phyloP scores from a whole-genome alignment of 1,140 invertebrate genomes.

The Meloidogyne floridensis region DNA sequence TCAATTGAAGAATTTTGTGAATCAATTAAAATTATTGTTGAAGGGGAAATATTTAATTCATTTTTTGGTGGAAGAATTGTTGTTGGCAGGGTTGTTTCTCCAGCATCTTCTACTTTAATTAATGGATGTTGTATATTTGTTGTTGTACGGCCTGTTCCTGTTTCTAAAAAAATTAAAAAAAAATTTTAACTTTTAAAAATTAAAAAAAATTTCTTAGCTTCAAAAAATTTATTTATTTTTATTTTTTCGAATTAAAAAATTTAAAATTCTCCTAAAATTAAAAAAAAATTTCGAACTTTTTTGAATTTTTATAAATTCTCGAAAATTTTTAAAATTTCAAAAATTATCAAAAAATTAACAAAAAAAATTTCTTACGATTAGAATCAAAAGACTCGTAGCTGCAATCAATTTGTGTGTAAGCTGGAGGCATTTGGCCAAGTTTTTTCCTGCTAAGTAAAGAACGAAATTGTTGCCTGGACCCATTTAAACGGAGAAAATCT shows the following conservation, averaged over 20 bases:
- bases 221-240: no score
- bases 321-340: neutral
- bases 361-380: constrained; percentile 27
- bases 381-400: constrained; percentile 63
- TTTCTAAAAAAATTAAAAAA: constrained; percentile 21
- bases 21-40: constrained; percentile 38
- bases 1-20: constrained; percentile 42
- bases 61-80: constrained; percentile 17
- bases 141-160: neutral
- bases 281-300: neutral
- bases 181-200: neutral
- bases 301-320: neutral
- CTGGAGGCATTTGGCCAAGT: constrained; percentile 61
- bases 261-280: no score
- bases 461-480: constrained; percentile 55
- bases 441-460: constrained; percentile 65
- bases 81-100: neutral
- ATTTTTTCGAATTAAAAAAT: no score
- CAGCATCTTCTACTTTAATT: constrained; percentile 25
- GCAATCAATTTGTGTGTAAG: constrained; percentile 61
- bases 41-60: constrained; percentile 29
- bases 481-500: constrained; percentile 61
- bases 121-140: constrained; percentile 24
- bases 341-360: neutral
- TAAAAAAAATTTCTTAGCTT: no score